A percentile compares a stretch with the other conserved stretches of the same genome.
Conservation (phyloP, 2,113 vertebrate species). For the Thryonomys swinderianus region DNA sequence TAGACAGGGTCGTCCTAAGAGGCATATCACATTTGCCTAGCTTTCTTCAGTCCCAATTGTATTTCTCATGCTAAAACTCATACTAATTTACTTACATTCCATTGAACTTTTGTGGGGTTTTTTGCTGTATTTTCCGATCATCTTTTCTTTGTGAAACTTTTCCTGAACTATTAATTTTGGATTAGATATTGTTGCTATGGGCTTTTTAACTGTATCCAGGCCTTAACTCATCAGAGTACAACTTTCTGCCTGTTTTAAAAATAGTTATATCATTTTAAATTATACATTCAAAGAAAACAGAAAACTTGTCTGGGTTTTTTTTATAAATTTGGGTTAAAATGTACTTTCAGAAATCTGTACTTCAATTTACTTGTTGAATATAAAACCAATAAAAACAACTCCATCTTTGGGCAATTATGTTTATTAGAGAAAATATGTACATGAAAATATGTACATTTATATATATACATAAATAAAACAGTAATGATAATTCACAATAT, state of each 20-base stretch:
- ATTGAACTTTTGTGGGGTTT: background rate
- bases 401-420: background rate
- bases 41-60: background rate
- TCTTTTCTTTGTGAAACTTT: background rate
- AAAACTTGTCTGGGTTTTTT: background rate
- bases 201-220: background rate
- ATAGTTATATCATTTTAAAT: background rate
- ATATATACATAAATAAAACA: too few species aligned
- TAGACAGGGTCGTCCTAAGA: background rate
- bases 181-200: background rate
- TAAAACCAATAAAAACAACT: conserved; percentile 23
- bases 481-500: background rate
- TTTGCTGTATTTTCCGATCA: background rate
- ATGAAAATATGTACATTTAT: background rate
- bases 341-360: background rate
- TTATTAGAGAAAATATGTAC: background rate
- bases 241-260: background rate
- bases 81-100: background rate
- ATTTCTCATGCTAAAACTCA: background rate
- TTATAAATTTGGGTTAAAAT: background rate
- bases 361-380: background rate
- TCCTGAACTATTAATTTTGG: background rate
- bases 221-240: background rate
- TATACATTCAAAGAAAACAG: background rate
- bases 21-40: background rate